Base-by-base conservation (phyloP, 2,113 vertebrate genomes). In the Lycocorax pyrrhopterus region DNA sequence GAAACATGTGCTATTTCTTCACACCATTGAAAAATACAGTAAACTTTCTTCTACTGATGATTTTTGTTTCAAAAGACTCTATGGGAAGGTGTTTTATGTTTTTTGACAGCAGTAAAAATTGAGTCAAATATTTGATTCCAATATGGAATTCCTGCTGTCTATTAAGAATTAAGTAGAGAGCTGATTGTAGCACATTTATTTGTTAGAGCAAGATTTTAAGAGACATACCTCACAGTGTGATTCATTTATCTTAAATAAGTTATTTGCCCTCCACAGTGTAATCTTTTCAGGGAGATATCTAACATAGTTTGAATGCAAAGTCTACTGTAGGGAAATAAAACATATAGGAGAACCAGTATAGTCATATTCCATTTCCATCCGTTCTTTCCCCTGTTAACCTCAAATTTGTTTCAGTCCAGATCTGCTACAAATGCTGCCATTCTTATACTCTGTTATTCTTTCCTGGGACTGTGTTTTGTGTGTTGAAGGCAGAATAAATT, bases 171-270 rank as follows among this genome's bases (percentile, higher is more conserved):
- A 94, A 86, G 51, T 66, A 41, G 67, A 74, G 44, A 80, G 13
- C 33, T 84, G 73, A 71, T 91, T 78, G 66, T 68, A 81, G 44
- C 41, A 75, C 56, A 55, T 89, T 93, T 94, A 74, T 91, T 88
- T 87, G 82, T 92, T 80, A 71, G 30, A 83, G n/a, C 0, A 4
- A 73, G 33, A 91, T 93, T 49, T 96, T 87, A 87, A 92, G 93
- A 93, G 72, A 71, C 76, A 91, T 79, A 55, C 4, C 33, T 96
- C 68, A 84, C 41, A 37, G 47, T 63, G 21, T 62, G 79, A 94
- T 94, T 87, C 20, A 56, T 90, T 97, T 91, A 68, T 81, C 63
- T 84, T 93, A 89, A 95, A 93, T 94, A 88, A 91, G 37, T 51
- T 91, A 75, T 88, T 96, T 96, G 63, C 81, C 44, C 63, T 94